phyloP scores from a whole-genome alignment of 1,140 invertebrate species.

The Hylaeus anthracinus region DNA sequence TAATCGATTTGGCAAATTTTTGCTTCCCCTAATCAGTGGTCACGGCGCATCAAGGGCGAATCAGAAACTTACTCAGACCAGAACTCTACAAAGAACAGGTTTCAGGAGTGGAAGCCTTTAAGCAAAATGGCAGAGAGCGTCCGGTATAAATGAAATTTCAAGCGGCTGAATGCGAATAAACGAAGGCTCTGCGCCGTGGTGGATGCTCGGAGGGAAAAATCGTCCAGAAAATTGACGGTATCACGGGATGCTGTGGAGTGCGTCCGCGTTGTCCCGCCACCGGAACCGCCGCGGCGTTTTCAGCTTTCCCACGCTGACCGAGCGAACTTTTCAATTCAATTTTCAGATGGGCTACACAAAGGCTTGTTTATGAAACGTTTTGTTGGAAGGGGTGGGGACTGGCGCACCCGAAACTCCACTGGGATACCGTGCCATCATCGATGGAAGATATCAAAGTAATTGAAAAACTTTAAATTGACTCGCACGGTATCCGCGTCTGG shows the following conservation, averaged over 20 bases:
- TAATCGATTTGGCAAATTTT: too few relatives aligned
- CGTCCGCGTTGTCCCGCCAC: background rate
- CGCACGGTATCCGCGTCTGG: constrained; percentile 48
- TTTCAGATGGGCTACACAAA: constrained; percentile 66
- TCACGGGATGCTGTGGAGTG: background rate
- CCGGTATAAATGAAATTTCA: constrained; percentile 27
- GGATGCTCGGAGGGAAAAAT: constrained; percentile 36
- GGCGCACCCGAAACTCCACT: background rate
- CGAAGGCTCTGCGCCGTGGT: constrained; percentile 23
- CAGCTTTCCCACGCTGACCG: constrained; percentile 58
- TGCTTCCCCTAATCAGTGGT: too few relatives aligned
- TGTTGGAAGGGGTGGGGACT: background rate
- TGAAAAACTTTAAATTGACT: constrained; percentile 75
- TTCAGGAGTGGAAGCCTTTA: background rate
- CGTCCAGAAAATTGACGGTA: constrained; percentile 47
- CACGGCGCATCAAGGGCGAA: too few relatives aligned
- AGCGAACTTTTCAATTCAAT: constrained; percentile 73
- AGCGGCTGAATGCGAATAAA: constrained; percentile 57
- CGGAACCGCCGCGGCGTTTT: constrained; percentile 47
- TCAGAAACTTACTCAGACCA: background rate
- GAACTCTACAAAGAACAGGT: too few relatives aligned
- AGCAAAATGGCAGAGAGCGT: constrained; percentile 33
- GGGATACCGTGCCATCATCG: constrained; percentile 18
- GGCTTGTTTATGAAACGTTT: constrained; percentile 73
- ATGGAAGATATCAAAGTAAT: constrained; percentile 72